phyloP scores from a whole-genome alignment of 2,113 vertebrate genomes.

The Megaceryle maxima region DNA sequence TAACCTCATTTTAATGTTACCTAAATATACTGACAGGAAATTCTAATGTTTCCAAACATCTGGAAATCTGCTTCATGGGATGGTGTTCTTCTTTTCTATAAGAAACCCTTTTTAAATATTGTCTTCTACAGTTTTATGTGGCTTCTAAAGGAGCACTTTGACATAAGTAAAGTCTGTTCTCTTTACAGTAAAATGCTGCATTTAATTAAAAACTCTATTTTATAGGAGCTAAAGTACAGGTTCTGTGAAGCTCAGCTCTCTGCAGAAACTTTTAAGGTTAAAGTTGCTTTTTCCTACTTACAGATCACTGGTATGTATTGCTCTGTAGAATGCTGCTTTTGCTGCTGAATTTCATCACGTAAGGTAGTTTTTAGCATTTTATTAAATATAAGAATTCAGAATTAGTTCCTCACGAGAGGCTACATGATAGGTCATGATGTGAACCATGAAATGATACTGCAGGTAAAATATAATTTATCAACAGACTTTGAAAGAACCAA shows the following conservation, averaged over 20 bases:
- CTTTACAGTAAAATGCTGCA: slow-evolving; percentile 62
- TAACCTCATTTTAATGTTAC: slow-evolving; percentile 72
- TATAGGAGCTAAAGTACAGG: slow-evolving; percentile 48
- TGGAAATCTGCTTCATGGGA: slow-evolving; percentile 71
- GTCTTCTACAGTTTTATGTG: slow-evolving; percentile 64
- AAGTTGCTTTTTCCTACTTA: slow-evolving; percentile 27
- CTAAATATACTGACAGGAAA: slow-evolving; percentile 76
- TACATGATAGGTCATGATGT: neutral
- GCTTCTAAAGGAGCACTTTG: slow-evolving; percentile 66
- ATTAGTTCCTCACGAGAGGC: neutral
- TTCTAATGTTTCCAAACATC: slow-evolving; percentile 76
- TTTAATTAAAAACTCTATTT: slow-evolving; percentile 67
- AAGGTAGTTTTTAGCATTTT: neutral
- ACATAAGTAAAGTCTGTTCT: slow-evolving; percentile 63
- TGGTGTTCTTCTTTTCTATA: slow-evolving; percentile 59
- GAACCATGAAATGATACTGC: neutral
- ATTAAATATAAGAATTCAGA: slow-evolving; percentile 31
- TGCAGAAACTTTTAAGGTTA: slow-evolving; percentile 25
- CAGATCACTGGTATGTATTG: neutral
- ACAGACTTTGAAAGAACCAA: neutral
- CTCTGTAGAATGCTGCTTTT: neutral
- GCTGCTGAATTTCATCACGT: neutral
- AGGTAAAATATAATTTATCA: neutral
- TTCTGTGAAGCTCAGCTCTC: slow-evolving; percentile 27
- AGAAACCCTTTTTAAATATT: slow-evolving; percentile 66